Base-by-base conservation (phyloP, 2,113 vertebrate genomes). In the Spheniscus mendiculus region DNA sequence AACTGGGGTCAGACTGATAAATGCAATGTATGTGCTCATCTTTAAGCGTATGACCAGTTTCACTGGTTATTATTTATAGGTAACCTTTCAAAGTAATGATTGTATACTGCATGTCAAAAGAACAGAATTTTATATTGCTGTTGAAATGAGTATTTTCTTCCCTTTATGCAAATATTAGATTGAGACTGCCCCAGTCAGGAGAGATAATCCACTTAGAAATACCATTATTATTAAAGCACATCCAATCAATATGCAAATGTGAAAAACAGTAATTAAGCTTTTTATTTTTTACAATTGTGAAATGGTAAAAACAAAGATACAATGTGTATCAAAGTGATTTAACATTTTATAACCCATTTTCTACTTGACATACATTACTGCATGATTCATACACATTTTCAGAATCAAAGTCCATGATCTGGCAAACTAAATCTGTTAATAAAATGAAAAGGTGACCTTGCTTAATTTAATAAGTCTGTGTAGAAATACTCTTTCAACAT, bases 361-460 rank as follows among this genome's bases (percentile, higher is more conserved):
- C 79, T 94, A 55, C 83, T 93, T 97, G 95, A 93, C 95, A 93
- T 95, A 96, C 89, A 89, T 90, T 94, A 77, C 65, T 63, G 87
- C 44, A 62, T 47, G 55, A 95, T 86, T 97, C 62, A 95, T 74
- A 40, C 69, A 89, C 72, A 26, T 83, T 92, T 83, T 90, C 88
- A 44, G 59, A 83, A 97, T 95, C 70, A 66, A 94, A 96, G 79
- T 89, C 88, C 58, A 93, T 15, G 79, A 97, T 90, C 79, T 97
- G 61, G 58, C 76, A 98, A 97, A 91, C 58, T 38, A 96, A 83
- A 87, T 96, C 81, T 97, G 76, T 92, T 96, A 96, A 93, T 96
- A 96, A 97, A 97, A 98, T 88, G 71, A 93, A 98, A 98, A 98
- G 91, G 95, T 97, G 95, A 98, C 94, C 95, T 98, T 98, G 87